Conservation (phyloP, 2,113 vertebrate species). For the Cynoglossus semilaevis region DNA sequence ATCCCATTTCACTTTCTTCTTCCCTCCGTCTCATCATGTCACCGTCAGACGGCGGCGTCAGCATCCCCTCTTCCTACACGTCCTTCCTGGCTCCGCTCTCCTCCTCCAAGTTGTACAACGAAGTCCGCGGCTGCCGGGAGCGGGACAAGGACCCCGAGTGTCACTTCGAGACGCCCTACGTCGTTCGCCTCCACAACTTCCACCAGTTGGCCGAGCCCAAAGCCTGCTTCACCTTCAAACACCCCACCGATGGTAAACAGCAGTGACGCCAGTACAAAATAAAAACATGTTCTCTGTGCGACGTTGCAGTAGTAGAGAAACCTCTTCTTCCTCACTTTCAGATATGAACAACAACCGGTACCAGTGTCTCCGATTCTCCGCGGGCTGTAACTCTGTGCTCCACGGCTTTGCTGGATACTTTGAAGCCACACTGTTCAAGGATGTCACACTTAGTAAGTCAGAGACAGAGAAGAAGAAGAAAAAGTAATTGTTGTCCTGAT, state of each 20-base stretch:
- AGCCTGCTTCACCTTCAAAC: slow-evolving; percentile 87
- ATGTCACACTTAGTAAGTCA: slow-evolving; percentile 87
- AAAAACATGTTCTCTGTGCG: background rate
- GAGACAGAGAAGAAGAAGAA: background rate
- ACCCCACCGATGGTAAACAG: slow-evolving; percentile 81
- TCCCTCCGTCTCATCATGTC: background rate
- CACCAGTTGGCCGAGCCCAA: slow-evolving; percentile 87
- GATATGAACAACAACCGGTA: slow-evolving; percentile 89
- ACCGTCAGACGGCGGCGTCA: slow-evolving; percentile 82
- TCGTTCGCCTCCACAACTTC: slow-evolving; percentile 92
- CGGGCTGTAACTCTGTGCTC: slow-evolving; percentile 85
- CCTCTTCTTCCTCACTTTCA: slow-evolving; percentile 18
- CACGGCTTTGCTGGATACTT: slow-evolving; percentile 96
- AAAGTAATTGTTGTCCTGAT: background rate
- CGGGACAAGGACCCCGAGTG: slow-evolving; percentile 86
- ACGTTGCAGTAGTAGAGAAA: background rate
- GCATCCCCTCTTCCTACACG: slow-evolving; percentile 88
- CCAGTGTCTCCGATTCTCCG: slow-evolving; percentile 81
- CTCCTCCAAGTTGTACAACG: slow-evolving; percentile 94
- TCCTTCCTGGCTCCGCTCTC: slow-evolving; percentile 90
- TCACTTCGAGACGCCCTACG: slow-evolving; percentile 92
- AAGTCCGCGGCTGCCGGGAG: slow-evolving; percentile 87
- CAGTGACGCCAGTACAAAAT: background rate
- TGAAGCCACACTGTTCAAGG: slow-evolving; percentile 87
- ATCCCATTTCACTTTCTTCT: slow-evolving; percentile 17